Evolutionary conservation across 2,888 invertebrate genomes (phyloP).

Genomic region (Steromphala cineraria): DNA sequence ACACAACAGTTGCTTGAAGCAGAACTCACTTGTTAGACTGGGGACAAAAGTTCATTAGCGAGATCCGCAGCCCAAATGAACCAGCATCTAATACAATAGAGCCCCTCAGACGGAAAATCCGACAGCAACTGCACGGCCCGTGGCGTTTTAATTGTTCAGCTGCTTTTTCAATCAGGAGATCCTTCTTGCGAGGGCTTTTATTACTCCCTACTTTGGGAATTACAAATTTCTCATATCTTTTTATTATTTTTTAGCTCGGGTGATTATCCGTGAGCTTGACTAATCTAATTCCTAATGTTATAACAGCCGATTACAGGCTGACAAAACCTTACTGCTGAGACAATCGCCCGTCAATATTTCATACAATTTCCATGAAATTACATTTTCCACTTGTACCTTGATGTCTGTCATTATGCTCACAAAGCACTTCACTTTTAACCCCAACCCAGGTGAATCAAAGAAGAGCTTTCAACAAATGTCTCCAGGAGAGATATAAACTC

Average conservation of each 20-base stretch:
- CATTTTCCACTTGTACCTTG: slow-evolving; percentile 1
- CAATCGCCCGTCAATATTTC: slow-evolving; percentile 9
- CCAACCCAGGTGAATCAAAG: not conserved
- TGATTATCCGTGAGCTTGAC: slow-evolving; percentile 15
- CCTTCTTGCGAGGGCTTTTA: slow-evolving; percentile 3
- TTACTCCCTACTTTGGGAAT: slow-evolving; percentile 11
- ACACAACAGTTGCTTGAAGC: slow-evolving; percentile 10
- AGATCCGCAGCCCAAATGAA: slow-evolving; percentile 1
- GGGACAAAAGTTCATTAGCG: slow-evolving; percentile 13
- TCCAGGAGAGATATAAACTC: too few species aligned
- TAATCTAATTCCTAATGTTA: slow-evolving; percentile 14
- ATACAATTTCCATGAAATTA: slow-evolving; percentile 11
- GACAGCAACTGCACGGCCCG: not conserved
- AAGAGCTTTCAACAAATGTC: not conserved
- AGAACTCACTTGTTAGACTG: slow-evolving; percentile 7
- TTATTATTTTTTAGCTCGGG: slow-evolving; percentile 14
- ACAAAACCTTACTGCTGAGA: not conserved
- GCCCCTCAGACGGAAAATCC: not conserved
- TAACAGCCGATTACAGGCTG: slow-evolving; percentile 5
- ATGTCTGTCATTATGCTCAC: not conserved
- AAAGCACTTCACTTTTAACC: not conserved
- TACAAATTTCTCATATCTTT: slow-evolving; percentile 16
- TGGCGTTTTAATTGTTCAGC: slow-evolving; percentile 17
- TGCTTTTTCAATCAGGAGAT: not conserved
- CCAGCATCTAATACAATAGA: slow-evolving; percentile 8